phyloP scores from a whole-genome alignment of 2,797 vertebrate genomes.

The Rhinella marina region DNA sequence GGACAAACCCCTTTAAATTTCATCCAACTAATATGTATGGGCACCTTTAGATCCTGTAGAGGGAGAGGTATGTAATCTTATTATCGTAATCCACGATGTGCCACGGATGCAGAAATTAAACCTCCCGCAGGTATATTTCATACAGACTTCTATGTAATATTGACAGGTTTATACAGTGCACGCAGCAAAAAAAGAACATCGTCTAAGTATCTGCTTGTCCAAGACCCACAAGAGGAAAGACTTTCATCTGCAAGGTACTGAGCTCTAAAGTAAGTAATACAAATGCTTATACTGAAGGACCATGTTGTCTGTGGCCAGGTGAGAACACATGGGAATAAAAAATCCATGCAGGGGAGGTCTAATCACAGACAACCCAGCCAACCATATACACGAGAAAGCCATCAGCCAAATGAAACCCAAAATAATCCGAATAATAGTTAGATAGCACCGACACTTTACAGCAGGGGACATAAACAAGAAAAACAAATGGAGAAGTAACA shows the following conservation, averaged over 20 bases:
- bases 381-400: neutral
- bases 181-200: neutral
- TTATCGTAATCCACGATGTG: too few species aligned
- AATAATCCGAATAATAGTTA: too few species aligned
- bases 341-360: neutral
- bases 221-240: neutral
- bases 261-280: neutral
- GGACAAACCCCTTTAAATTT: too few species aligned
- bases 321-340: neutral
- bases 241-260: neutral
- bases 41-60: too few species aligned
- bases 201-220: neutral
- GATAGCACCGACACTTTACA: too few species aligned
- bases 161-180: neutral
- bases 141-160: neutral
- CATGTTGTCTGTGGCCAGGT: neutral
- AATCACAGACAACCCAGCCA: neutral
- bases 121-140: neutral
- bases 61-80: too few species aligned
- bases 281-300: neutral
- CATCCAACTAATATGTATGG: too few species aligned
- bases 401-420: neutral
- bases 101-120: neutral
- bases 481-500: too few species aligned
- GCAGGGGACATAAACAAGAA: too few species aligned